phyloP scores from a whole-genome alignment of 2,113 vertebrate genomes.

The Seriola quinqueradiata region DNA sequence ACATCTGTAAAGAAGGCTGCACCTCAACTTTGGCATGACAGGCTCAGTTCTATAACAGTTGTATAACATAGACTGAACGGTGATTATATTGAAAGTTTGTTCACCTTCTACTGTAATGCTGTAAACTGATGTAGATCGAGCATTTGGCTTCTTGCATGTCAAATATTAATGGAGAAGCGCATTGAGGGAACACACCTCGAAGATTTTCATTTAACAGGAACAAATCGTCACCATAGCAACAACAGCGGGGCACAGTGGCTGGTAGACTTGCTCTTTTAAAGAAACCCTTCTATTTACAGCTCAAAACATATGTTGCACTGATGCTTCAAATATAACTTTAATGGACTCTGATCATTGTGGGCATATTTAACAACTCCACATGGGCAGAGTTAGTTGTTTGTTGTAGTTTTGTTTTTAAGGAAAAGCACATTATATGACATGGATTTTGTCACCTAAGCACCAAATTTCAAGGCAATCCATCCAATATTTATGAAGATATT shows the following conservation, averaged over 20 bases:
- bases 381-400: neutral
- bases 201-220: conserved; percentile 61
- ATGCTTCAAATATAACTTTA: neutral
- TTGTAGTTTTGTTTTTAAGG: neutral
- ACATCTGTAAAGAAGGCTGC: conserved; percentile 7
- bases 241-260: conserved; percentile 3
- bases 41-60: neutral
- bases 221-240: conserved; percentile 75
- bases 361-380: neutral
- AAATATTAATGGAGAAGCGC: conserved; percentile 16
- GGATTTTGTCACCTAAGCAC: too few species aligned
- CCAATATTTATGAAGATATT: neutral
- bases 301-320: neutral
- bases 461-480: neutral
- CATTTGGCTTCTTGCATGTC: conserved; percentile 3
- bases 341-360: neutral
- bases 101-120: neutral
- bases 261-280: neutral
- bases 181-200: conserved; percentile 6
- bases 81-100: neutral
- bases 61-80: neutral
- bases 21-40: neutral
- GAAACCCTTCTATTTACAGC: neutral
- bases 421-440: too few species aligned
- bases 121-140: neutral